Conservation (phyloP, 2,113 vertebrate genomes). For the Lasiurus borealis region DNA sequence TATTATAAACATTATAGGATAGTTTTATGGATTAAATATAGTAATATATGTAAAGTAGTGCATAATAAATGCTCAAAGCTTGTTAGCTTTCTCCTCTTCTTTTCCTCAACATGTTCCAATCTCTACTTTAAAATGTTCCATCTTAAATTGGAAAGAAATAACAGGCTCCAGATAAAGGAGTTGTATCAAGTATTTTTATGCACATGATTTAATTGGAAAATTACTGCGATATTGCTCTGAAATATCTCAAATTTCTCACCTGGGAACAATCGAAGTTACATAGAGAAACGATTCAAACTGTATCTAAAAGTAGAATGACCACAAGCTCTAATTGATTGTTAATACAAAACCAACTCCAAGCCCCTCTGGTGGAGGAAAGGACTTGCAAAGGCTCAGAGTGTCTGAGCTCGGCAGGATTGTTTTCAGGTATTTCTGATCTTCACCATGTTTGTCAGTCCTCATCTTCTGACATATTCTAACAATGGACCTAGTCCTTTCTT, state of each 20-base stretch:
- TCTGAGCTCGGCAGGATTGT: not conserved
- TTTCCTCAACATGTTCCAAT: not conserved
- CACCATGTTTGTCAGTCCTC: not conserved
- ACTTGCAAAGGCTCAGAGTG: not conserved
- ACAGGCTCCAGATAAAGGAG: slow-evolving; percentile 47
- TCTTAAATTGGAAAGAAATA: slow-evolving; percentile 59
- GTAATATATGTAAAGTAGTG: not conserved
- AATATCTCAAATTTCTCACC: slow-evolving; percentile 63
- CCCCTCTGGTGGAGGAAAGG: not conserved
- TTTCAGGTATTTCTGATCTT: not conserved
- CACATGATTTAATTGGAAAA: slow-evolving; percentile 67
- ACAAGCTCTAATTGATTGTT: not conserved
- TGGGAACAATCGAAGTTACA: slow-evolving; percentile 64
- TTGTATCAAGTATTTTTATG: slow-evolving; percentile 63
- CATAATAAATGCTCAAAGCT: slow-evolving; percentile 10
- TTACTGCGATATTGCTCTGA: slow-evolving; percentile 49
- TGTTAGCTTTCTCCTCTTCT: not conserved
- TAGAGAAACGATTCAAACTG: slow-evolving; percentile 59
- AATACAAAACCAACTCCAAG: not conserved
- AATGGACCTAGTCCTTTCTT: not conserved
- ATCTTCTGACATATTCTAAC: not conserved
- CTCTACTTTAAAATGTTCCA: slow-evolving; percentile 58
- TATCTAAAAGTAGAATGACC: slow-evolving; percentile 22
- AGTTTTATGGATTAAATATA: not conserved
- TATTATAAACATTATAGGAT: not conserved